Evolutionary conservation across 35 echinoderm and acorn worm genomes (phyloP).

Genomic region (Amphiura filiformis): DNA sequence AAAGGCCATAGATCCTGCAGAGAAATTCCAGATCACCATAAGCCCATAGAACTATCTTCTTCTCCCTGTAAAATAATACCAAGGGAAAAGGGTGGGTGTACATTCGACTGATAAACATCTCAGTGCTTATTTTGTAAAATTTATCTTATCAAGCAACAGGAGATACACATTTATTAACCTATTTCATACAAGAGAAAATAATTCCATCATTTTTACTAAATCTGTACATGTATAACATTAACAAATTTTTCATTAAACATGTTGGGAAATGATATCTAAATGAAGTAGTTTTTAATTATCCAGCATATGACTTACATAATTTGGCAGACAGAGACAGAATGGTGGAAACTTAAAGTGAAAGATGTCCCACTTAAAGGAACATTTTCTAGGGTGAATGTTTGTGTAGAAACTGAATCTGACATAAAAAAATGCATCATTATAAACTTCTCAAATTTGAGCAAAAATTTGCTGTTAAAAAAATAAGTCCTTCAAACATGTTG

Average conservation of each 20-base stretch:
- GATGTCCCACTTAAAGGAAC: too few relatives aligned
- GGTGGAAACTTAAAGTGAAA: too few relatives aligned
- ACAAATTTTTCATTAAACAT: background rate
- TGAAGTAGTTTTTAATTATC: background rate
- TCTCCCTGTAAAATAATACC: background rate
- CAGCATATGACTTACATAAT: too few relatives aligned
- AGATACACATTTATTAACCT: too few relatives aligned
- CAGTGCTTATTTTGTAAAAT: background rate
- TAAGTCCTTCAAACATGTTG: background rate
- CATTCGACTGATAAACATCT: background rate
- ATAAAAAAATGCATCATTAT: too few relatives aligned
- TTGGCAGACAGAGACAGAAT: too few relatives aligned
- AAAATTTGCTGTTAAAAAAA: too few relatives aligned
- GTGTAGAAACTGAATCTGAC: too few relatives aligned
- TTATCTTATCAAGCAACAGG: background rate
- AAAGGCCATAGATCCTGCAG: background rate
- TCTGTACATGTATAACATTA: background rate
- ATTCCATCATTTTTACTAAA: background rate
- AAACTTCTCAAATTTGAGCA: too few relatives aligned
- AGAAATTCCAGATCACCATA: background rate
- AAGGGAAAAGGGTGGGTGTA: background rate
- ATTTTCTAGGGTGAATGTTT: too few relatives aligned
- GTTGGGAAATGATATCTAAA: background rate
- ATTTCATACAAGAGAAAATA: background rate
- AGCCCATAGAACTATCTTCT: background rate